These are phyloP conservation scores for Conistra vaccinii DNA, from an alignment of 2,888 invertebrate genomes.

Conservation along the genomic window DNA sequence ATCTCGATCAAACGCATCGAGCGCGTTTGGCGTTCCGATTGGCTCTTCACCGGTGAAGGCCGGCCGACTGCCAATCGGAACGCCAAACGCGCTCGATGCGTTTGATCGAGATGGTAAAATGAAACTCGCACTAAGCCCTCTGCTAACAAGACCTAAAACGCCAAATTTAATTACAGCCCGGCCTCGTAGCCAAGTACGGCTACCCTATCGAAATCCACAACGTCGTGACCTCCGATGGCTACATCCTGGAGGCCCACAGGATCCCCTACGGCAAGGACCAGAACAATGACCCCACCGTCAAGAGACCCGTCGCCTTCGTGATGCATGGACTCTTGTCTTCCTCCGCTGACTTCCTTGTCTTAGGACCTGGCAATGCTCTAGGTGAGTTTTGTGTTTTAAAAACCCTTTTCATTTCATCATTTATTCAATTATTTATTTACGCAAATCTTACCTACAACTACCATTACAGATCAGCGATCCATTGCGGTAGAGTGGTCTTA, in stretches of 20 bases:
- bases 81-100: too few relatives aligned
- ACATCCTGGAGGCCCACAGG: conserved; percentile 77
- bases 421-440: too few relatives aligned
- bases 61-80: too few relatives aligned
- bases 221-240: conserved; percentile 77
- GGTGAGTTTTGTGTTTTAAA: conserved; percentile 65
- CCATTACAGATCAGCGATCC: too few relatives aligned
- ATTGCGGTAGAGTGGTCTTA: too few relatives aligned
- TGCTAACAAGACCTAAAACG: neutral
- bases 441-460: too few relatives aligned
- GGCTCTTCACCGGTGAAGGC: too few relatives aligned
- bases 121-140: too few relatives aligned
- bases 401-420: neutral
- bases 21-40: too few relatives aligned
- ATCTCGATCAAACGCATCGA: too few relatives aligned
- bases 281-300: conserved; percentile 66
- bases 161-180: conserved; percentile 70
- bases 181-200: conserved; percentile 76
- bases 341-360: conserved; percentile 77
- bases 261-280: conserved; percentile 76
- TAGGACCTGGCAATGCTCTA: conserved; percentile 75
- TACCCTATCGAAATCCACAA: conserved; percentile 77
- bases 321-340: conserved; percentile 80
- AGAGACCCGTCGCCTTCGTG: conserved; percentile 69
- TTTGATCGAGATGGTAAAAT: too few relatives aligned